Evolutionary conservation across 2,797 vertebrate species (phyloP).

Genomic region (Graptemys geographica): DNA sequence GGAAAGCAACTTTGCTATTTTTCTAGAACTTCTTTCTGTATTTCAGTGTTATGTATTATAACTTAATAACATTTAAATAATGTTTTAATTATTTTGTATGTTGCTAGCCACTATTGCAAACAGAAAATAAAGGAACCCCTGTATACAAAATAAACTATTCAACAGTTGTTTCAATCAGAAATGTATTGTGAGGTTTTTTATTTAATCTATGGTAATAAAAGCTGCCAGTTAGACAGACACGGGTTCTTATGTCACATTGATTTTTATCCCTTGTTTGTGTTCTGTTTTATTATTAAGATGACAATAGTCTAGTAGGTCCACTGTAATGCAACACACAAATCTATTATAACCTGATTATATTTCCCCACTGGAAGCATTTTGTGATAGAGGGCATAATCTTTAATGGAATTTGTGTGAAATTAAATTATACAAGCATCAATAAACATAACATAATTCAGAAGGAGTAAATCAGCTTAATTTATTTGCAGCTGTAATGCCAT

Average conservation of each 20-base stretch:
- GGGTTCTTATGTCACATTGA: constrained; percentile 82
- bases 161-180: constrained; percentile 60
- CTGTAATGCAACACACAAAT: constrained; percentile 90
- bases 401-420: constrained; percentile 96
- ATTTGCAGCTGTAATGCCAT: constrained; percentile 86
- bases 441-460: constrained; percentile 94
- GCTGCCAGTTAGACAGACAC: constrained; percentile 84
- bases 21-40: neutral
- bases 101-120: constrained; percentile 54
- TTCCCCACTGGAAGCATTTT: constrained; percentile 84
- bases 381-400: constrained; percentile 85
- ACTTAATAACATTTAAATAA: constrained; percentile 55
- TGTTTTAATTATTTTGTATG: constrained; percentile 16
- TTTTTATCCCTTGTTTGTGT: constrained; percentile 81
- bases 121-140: constrained; percentile 41
- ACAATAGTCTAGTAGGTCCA: constrained; percentile 83
- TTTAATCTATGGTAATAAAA: constrained; percentile 82
- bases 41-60: neutral
- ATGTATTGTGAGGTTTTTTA: constrained; percentile 46
- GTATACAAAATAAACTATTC: constrained; percentile 56
- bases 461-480: constrained; percentile 92
- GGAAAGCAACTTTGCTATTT: neutral
- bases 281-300: constrained; percentile 89
- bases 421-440: constrained; percentile 93
- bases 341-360: constrained; percentile 93